A percentile compares a stretch with the other conserved stretches of the same genome.
phyloP scores from a whole-genome alignment of 2,888 invertebrate species.

The Plagiodera versicolora region DNA sequence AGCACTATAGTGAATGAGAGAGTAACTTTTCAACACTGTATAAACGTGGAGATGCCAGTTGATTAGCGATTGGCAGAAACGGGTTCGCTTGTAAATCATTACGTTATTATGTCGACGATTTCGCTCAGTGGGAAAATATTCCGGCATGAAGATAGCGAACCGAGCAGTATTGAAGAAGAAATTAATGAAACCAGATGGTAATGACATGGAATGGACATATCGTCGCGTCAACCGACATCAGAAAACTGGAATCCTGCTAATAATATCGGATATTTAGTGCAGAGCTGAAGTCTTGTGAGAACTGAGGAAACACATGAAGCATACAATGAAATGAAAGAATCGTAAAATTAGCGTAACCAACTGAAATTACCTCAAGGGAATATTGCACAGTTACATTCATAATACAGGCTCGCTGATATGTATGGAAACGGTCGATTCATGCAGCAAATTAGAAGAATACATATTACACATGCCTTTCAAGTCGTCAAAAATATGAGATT shows the following conservation, averaged over 20 bases:
- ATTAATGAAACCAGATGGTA: conserved; percentile 26
- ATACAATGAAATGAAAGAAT: background rate
- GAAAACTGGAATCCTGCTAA: conserved; percentile 23
- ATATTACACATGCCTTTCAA: no score
- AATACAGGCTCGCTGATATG: no score
- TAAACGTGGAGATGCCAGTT: background rate
- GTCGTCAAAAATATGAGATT: no score
- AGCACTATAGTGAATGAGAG: background rate
- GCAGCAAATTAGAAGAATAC: no score
- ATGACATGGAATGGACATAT: conserved; percentile 21
- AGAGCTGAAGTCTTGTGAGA: conserved; percentile 19
- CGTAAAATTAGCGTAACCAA: background rate
- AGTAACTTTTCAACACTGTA: background rate
- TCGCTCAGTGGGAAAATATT: conserved; percentile 18
- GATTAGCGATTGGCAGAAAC: background rate
- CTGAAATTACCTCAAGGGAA: no score
- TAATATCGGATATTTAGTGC: conserved; percentile 23
- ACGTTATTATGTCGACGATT: background rate
- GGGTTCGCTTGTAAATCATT: no score
- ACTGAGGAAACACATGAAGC: conserved; percentile 15
- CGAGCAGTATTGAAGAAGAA: conserved; percentile 18
- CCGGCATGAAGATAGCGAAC: background rate
- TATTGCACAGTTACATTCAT: background rate
- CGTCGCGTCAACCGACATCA: conserved; percentile 15
- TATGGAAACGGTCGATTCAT: no score